Conservation (phyloP, 2,113 vertebrate genomes). For the Hippocampus mohnikei region DNA sequence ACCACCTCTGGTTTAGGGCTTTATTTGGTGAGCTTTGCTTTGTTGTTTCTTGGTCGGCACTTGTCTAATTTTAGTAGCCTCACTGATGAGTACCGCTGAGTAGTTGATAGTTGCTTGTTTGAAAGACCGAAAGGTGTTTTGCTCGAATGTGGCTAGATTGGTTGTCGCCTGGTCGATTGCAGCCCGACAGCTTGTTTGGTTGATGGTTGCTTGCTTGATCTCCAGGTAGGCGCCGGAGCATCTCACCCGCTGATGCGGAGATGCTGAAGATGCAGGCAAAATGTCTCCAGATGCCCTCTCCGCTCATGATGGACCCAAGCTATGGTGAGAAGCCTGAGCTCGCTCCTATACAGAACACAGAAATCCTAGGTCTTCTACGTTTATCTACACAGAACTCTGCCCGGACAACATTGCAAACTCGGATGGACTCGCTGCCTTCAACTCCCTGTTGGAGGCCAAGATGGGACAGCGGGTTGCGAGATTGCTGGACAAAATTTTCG, state of each 20-base stretch:
- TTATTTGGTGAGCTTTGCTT: background rate
- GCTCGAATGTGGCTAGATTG: too few species aligned
- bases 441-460: conserved; percentile 32
- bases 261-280: conserved; percentile 40
- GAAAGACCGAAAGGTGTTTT: too few species aligned
- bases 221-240: conserved; percentile 42
- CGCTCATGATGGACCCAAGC: conserved; percentile 36
- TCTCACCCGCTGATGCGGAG: conserved; percentile 30
- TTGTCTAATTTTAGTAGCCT: background rate
- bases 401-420: conserved; percentile 19
- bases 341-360: too few species aligned
- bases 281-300: conserved; percentile 42
- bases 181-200: background rate
- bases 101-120: too few species aligned
- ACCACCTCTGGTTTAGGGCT: background rate
- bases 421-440: conserved; percentile 33
- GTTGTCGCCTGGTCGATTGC: background rate
- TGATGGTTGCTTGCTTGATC: background rate
- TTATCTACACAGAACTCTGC: conserved; percentile 43
- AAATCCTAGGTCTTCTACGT: conserved; percentile 2
- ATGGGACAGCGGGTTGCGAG: conserved; percentile 23
- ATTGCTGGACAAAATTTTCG: conserved; percentile 50
- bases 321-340: conserved; percentile 18
- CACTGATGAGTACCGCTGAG: background rate
- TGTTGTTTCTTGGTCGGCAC: background rate